Evolutionary conservation across 2,888 invertebrate genomes (phyloP), one percentile per base, ranked within the genome.

Genomic region (Cerceris rybyensis): DNA sequence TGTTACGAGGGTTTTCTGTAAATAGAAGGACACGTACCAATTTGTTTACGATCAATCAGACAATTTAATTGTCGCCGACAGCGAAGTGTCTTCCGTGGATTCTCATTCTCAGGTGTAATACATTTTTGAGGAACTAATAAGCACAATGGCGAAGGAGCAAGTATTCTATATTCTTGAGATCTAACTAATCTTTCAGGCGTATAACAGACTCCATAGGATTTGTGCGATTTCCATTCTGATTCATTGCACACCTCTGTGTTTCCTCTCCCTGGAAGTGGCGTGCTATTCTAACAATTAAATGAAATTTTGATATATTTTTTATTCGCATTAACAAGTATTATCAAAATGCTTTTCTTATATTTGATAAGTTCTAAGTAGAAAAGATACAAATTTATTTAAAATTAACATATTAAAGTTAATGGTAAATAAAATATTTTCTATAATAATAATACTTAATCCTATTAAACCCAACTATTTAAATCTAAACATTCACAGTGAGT

Each of bases 111-210:
- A 8, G 70, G 42, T n/a, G 61, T 50, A 46, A 74, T 43, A 42
- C 75, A 77, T 41, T 63, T 13, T 13, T 74, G 75, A 64, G 72
- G 84, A 69, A 78, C 63, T 14, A 79, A 58, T 17, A 87, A 77
- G 68, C 71, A 82, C 17, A 79, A 85, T 7, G 87, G 84, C 9
- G 89, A 87, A 5, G 90, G 90, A 6, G 86, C 75, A 49, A 90
- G 82, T 76, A 91, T 91, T 58, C 88, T 84, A 63, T 90, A 91
- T 49, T 90, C 87, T n/a, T 89, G 88, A 60, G 81, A 84, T 73
- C 88, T 87, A 49, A 92, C 86, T 74, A 91, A 77, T 63, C 90
- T 88, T 70, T 91, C 92, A 9, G 92, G 91, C 0, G 90, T 91
- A 67, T 91, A 91, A 74, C 87, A 90, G 16, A 84, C 67, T 7